Conservation (phyloP, 2,888 invertebrate genomes). For the Onchidella celtica region DNA sequence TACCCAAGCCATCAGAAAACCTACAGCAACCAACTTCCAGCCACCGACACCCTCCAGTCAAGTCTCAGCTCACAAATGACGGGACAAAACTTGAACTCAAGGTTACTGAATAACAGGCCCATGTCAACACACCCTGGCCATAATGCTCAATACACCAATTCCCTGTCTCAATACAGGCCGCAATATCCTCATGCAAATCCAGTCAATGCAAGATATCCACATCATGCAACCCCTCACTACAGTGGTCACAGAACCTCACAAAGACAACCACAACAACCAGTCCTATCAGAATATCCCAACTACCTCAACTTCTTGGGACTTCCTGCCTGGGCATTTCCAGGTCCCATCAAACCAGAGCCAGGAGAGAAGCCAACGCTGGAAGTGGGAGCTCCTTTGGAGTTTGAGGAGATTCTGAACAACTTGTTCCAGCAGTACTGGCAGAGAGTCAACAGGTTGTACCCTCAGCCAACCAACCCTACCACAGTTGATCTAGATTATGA, state of each 20-base stretch:
- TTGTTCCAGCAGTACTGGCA: conserved; percentile 21
- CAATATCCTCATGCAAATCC: not conserved
- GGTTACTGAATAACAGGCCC: not conserved
- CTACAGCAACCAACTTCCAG: not conserved
- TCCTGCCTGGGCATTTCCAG: not conserved
- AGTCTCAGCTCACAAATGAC: too few species aligned
- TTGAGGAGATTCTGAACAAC: conserved; percentile 8
- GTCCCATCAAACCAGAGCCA: not conserved
- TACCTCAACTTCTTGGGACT: not conserved
- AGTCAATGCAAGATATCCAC: not conserved
- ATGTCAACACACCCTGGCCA: not conserved
- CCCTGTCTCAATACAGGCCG: not conserved
- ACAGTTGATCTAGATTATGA: not conserved
- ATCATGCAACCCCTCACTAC: not conserved
- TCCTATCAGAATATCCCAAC: not conserved
- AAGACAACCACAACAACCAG: not conserved
- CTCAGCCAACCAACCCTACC: not conserved
- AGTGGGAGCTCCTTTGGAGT: conserved; percentile 7
- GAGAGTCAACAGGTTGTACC: conserved; percentile 9
- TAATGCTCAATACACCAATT: not conserved
- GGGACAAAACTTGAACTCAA: not conserved
- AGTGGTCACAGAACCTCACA: not conserved
- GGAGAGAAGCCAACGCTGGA: not conserved
- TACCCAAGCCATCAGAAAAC: not conserved
- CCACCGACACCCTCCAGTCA: not conserved